A percentile compares a stretch with the other conserved stretches of the same genome.
These are phyloP conservation scores for Drosophila nebulosa DNA, from an alignment of 1,140 invertebrate species.

Conservation along the genomic window DNA sequence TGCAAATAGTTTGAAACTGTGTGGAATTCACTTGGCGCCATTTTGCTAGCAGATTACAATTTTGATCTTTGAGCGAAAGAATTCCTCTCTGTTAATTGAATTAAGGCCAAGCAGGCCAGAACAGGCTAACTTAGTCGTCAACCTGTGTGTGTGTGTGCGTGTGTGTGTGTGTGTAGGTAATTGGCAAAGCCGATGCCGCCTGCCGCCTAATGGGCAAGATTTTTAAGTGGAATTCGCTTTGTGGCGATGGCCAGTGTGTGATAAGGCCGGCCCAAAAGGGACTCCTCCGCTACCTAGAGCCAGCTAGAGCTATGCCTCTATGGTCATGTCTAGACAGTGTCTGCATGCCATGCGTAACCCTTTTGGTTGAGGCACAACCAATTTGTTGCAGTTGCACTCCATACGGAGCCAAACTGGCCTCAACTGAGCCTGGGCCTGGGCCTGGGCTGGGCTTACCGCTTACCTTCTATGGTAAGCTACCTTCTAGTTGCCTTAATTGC, in stretches of 20 bases:
- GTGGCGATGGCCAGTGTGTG: conserved; percentile 44
- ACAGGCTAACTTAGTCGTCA: conserved; percentile 20
- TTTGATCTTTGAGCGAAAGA: conserved; percentile 49
- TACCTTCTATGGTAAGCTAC: conserved; percentile 22
- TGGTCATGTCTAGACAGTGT: conserved; percentile 66
- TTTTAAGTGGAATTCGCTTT: conserved; percentile 60
- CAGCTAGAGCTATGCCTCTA: conserved; percentile 13
- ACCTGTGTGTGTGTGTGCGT: conserved; percentile 7
- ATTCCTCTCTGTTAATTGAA: conserved; percentile 66
- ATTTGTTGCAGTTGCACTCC: conserved; percentile 42
- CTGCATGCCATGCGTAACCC: conserved; percentile 65
- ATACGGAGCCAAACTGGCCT: too few relatives aligned
- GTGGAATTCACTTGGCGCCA: conserved; percentile 73
- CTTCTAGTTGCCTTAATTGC: conserved; percentile 7
- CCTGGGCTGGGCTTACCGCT: conserved; percentile 34
- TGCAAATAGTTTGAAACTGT: conserved; percentile 76
- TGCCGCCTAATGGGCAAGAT: conserved; percentile 18
- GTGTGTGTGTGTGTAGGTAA: conserved; percentile 54
- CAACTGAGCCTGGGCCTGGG: too few relatives aligned
- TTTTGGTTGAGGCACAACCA: conserved; percentile 40
- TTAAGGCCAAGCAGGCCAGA: too few relatives aligned
- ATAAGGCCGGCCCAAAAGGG: conserved; percentile 40
- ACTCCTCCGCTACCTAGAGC: conserved; percentile 11
- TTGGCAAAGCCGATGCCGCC: conserved; percentile 5
- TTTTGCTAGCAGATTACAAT: conserved; percentile 50